Evolutionary conservation across 2,888 invertebrate species (phyloP).

Genomic region (Colostygia pectinataria): DNA sequence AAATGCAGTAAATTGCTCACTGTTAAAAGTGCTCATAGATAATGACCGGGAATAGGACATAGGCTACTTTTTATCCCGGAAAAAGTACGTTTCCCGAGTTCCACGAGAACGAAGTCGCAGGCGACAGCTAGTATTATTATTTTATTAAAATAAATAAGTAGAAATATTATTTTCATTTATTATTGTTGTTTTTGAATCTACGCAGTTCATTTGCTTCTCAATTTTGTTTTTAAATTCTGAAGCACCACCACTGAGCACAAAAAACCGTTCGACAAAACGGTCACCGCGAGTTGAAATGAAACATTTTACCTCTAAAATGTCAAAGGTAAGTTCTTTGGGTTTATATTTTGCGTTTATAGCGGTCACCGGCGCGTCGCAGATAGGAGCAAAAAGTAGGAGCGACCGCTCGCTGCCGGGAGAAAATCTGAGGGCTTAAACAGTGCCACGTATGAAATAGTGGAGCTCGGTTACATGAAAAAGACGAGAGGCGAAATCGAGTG

Average conservation of each 20-base stretch:
- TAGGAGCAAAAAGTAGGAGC: slow-evolving; percentile 70
- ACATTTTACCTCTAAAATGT: slow-evolving; percentile 78
- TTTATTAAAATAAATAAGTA: too few species aligned
- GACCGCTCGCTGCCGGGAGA: slow-evolving; percentile 73
- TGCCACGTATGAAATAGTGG: slow-evolving; percentile 81
- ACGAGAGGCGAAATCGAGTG: slow-evolving; percentile 81
- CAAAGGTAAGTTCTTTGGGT: slow-evolving; percentile 80
- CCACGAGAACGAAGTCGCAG: too few species aligned
- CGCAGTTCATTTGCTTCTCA: neutral
- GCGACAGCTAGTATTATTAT: too few species aligned
- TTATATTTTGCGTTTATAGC: slow-evolving; percentile 82
- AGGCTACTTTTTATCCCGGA: too few species aligned
- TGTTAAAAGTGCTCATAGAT: too few species aligned
- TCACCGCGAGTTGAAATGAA: slow-evolving; percentile 67
- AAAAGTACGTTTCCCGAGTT: too few species aligned
- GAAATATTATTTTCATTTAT: too few species aligned
- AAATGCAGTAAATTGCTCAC: too few species aligned
- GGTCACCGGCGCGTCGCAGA: slow-evolving; percentile 72
- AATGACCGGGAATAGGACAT: too few species aligned
- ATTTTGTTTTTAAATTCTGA: slow-evolving; percentile 37
- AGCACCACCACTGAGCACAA: slow-evolving; percentile 52
- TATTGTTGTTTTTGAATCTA: neutral
- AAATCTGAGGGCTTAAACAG: slow-evolving; percentile 83
- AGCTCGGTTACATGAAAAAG: slow-evolving; percentile 82
- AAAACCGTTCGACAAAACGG: slow-evolving; percentile 60